A percentile compares a stretch with the other conserved stretches of the same genome.
phyloP scores from a whole-genome alignment of 1,140 invertebrate species.

The Hermatobates lingyangjiaoensis region DNA sequence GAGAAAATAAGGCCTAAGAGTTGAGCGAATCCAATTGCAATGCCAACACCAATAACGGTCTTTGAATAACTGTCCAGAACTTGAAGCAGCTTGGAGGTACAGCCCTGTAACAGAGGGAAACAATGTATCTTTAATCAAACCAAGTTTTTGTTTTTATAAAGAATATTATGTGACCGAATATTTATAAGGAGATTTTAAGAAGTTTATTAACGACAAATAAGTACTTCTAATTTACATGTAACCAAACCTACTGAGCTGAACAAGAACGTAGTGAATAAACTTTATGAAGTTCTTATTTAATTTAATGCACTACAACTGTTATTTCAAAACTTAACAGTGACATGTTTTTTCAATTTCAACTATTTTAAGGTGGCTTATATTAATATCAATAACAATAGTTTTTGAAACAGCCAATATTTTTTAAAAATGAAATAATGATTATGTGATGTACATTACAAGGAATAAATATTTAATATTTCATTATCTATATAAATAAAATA shows the following conservation, averaged over 20 bases:
- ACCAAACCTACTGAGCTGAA: conserved; percentile 18
- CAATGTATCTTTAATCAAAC: neutral
- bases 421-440: no score
- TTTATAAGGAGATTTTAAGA: neutral
- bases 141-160: neutral
- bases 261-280: conserved; percentile 3
- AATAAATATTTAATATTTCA: no score
- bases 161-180: neutral
- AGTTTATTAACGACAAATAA: neutral
- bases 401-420: no score
- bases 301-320: no score
- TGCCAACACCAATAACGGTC: conserved; percentile 39
- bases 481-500: no score
- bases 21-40: conserved; percentile 44
- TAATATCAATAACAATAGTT: no score
- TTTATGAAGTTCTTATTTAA: neutral
- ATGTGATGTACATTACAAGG: no score
- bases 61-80: conserved; percentile 36
- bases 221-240: conserved; percentile 12
- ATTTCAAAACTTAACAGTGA: no score
- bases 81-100: conserved; percentile 44
- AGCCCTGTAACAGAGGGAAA: conserved; percentile 35
- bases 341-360: no score
- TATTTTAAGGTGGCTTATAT: no score
- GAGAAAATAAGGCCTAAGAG: conserved; percentile 58